These are phyloP conservation scores for Drosophila nikananu DNA, from an alignment of 1,140 invertebrate species.

Conservation along the genomic window DNA sequence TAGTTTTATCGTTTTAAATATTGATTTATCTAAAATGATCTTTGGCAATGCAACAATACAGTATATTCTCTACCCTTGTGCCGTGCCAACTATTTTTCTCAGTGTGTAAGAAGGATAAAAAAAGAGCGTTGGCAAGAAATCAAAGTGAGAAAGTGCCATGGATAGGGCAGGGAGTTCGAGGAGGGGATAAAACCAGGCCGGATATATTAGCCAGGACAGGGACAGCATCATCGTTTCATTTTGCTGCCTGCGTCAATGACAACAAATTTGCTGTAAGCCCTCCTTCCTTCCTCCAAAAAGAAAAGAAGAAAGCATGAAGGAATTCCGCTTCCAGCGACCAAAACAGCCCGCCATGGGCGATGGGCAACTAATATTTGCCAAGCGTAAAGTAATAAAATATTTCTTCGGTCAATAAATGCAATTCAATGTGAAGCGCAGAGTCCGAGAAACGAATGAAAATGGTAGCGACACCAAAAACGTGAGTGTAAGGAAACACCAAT, in stretches of 20 bases:
- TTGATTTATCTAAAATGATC: not conserved
- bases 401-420: slow-evolving; percentile 75
- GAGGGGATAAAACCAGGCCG: slow-evolving; percentile 27
- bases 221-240: slow-evolving; percentile 50
- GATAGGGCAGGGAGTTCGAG: not conserved
- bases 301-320: not conserved
- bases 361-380: slow-evolving; percentile 76
- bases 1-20: not conserved
- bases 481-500: slow-evolving; percentile 6
- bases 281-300: not conserved
- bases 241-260: slow-evolving; percentile 50
- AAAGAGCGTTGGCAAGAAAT: slow-evolving; percentile 65
- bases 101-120: slow-evolving; percentile 35
- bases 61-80: not conserved
- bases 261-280: slow-evolving; percentile 43
- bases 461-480: slow-evolving; percentile 2
- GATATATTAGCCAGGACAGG: slow-evolving; percentile 60
- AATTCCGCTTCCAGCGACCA: slow-evolving; percentile 4
- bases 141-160: slow-evolving; percentile 58
- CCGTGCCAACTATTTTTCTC: not conserved
- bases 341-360: slow-evolving; percentile 34
- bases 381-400: slow-evolving; percentile 82
- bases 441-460: slow-evolving; percentile 28
- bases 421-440: slow-evolving; percentile 64
- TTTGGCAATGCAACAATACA: not conserved